Evolutionary conservation across 2,888 invertebrate genomes (phyloP).

Genomic region (Blastobasis lacticolella): DNA sequence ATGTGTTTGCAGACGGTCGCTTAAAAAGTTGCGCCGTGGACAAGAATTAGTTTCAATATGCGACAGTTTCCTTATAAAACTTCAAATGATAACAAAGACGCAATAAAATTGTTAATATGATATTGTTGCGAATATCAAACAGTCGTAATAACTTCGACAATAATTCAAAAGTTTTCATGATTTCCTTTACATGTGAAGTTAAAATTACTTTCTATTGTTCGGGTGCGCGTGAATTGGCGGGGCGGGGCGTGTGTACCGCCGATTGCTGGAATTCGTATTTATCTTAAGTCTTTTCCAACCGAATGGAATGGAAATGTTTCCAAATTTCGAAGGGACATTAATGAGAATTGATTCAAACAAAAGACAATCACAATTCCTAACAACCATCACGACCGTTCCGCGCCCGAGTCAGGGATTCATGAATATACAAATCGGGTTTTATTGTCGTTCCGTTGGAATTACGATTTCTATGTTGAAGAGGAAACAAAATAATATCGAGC

Average conservation of each 20-base stretch:
- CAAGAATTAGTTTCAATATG: no score
- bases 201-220: no score
- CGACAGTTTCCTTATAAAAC: no score
- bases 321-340: slow-evolving; percentile 24
- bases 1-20: no score
- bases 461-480: slow-evolving; percentile 29
- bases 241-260: neutral
- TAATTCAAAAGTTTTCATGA: no score
- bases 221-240: no score
- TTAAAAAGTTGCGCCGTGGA: no score
- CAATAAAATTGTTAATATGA: no score
- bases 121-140: no score
- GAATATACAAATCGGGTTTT: slow-evolving; percentile 48
- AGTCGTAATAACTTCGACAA: no score
- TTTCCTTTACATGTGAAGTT: no score
- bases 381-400: slow-evolving; percentile 26
- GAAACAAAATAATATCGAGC: slow-evolving; percentile 20
- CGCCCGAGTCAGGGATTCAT: slow-evolving; percentile 30
- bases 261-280: neutral
- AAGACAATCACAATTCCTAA: slow-evolving; percentile 40
- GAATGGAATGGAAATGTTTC: slow-evolving; percentile 23
- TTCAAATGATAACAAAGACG: no score
- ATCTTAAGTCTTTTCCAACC: neutral
- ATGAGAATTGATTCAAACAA: slow-evolving; percentile 39
- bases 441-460: slow-evolving; percentile 34